Base-by-base conservation (phyloP, 1,140 invertebrate genomes). In the Radopholus similis region DNA sequence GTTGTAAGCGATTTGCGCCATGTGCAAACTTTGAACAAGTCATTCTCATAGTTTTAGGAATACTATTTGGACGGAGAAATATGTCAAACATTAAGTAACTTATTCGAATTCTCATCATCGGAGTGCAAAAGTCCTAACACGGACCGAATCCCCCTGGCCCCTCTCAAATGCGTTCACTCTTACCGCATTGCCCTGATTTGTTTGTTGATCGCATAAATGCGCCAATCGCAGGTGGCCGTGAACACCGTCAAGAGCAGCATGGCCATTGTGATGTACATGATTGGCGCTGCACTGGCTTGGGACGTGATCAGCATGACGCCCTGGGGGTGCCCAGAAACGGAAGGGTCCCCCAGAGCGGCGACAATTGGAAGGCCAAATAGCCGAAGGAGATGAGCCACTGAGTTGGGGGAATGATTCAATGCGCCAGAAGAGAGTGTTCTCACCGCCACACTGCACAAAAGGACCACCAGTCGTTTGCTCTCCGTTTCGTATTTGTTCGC, bases 401-500 rank as follows among this genome's bases (percentile, higher is more conserved):
- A 35, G 6, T 59, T n/a, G 26, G 13, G 55, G 26, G 13, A 47
- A 5, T 47, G 26, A 8, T 47, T 8, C 4, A 15, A 28, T 26
- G 30, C 23, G n/a, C 30, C n/a, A n/a, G 30, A 51, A 18, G 5
- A 13, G 6, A 6, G 0, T 47, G 13, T 34, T n/a, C 18, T 60
- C n/a, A 49, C 26, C 38, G 35, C n/a, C 18, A 60, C 21, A 37
- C 34, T 49, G n/a, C 40, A 21, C 34, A 28, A 47, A 18, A 60
- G 23, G 44, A 38, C n/a, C n/a, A 34, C 8, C 32, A 47, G 30
- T 23, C 30, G 15, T 18, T 32, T 38, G 26, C 58, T 40, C 6
- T 21, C 30, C 38, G 21, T 60, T 60, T 60, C 58, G 44, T 60
- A 60, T 11, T 60, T 35, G 8, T 40, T 18, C 26, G 47, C 47